These are phyloP conservation scores for Eilema griseolum DNA, from an alignment of 2,888 invertebrate species.

Conservation along the genomic window DNA sequence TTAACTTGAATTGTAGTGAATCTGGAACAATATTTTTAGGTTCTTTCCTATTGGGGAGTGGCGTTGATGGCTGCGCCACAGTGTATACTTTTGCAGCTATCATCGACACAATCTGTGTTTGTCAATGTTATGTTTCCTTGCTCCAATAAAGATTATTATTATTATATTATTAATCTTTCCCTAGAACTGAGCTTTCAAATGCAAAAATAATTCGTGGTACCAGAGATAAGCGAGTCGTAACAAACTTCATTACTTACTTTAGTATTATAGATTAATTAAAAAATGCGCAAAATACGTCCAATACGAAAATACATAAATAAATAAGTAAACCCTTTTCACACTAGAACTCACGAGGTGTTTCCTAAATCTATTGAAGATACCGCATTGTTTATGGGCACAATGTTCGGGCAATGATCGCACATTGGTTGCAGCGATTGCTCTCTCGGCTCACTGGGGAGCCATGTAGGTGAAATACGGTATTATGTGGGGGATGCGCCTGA, in stretches of 20 bases:
- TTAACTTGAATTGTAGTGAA: no score
- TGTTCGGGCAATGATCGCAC: conserved; percentile 47
- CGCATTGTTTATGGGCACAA: conserved; percentile 16
- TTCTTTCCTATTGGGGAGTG: no score
- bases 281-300: background rate
- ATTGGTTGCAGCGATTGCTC: conserved; percentile 39
- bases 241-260: background rate
- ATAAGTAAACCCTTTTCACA: background rate
- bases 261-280: background rate
- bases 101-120: no score
- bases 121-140: no score
- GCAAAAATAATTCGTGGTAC: background rate
- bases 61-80: no score
- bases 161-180: no score
- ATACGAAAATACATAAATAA: background rate
- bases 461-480: conserved; percentile 63
- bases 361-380: conserved; percentile 9
- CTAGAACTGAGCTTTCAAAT: background rate
- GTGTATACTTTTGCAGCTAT: no score
- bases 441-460: conserved; percentile 59
- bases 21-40: no score
- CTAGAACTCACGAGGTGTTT: background rate
- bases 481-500: conserved; percentile 35
- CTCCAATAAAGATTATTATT: no score
- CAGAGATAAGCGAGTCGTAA: background rate